A percentile compares a stretch with the other conserved stretches of the same genome.
Evolutionary conservation across 2,113 vertebrate genomes (phyloP).

Genomic region (Cathartes aura): DNA sequence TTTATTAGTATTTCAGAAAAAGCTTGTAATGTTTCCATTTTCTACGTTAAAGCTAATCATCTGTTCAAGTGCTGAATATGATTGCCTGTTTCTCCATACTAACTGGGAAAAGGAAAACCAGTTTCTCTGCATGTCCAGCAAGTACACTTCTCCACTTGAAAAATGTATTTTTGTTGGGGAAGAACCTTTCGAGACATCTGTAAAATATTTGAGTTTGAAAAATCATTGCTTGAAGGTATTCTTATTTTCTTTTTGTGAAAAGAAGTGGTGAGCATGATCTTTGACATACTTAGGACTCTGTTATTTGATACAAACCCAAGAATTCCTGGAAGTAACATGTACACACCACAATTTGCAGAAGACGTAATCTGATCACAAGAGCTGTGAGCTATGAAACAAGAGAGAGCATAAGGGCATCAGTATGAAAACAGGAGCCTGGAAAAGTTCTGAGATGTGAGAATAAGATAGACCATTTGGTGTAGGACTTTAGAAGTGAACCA

Average conservation of each 20-base stretch:
- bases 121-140: neutral
- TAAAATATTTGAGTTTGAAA: neutral
- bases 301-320: neutral
- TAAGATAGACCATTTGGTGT: neutral
- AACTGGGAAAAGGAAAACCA: neutral
- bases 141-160: neutral
- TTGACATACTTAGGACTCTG: neutral
- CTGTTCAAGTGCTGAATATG: neutral
- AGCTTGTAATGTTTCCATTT: neutral
- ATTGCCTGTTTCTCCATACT: neutral
- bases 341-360: neutral
- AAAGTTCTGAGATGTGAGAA: neutral
- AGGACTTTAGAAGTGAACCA: neutral
- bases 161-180: neutral
- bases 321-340: neutral
- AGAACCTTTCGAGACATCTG: neutral
- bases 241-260: neutral
- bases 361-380: neutral
- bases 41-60: neutral
- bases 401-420: neutral
- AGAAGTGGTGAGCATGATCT: neutral
- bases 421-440: neutral
- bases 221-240: neutral
- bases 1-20: neutral
- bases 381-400: neutral